Evolutionary conservation across 2,113 vertebrate genomes (phyloP), one percentile per base, ranked within the genome.

Genomic region (Xerus inauris): DNA sequence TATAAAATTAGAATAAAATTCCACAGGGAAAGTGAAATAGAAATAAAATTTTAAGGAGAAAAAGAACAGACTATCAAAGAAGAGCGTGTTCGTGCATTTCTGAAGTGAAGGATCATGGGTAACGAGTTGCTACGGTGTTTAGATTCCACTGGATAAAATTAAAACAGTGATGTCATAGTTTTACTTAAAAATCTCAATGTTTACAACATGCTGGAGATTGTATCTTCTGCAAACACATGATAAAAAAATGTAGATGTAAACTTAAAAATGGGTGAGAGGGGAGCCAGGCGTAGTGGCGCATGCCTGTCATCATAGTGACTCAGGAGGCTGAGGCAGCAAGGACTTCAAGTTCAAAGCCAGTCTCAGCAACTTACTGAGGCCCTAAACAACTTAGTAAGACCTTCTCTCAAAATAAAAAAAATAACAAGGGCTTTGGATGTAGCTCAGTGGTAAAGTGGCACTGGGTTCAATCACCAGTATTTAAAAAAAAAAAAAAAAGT

Each of bases 141-240:
- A 89, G 54, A 97, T 86, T 96, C 83, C 65, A 71, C 35, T 47
- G 91, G 83, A 64, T 91, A 91, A 32, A 95, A n/a, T 90, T 90
- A 76, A 82, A 97, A 96, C 85, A 96, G 30, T 97, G 94, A 97
- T 59, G 54, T 75, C 40, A 92, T 76, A 26, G 94, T 92, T 94
- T 80, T 87, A 62, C 81, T 94, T 97, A 81, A 87, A 97, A 95
- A 95, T 72, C 94, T 38, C 84, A 67, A 32, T 90, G 96, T 96
- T 96, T 96, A 92, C 45, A 54, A 54, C 51, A 67, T 32, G 40
- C 59, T 94, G 40, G 72, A 90, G 87, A 77, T 64, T 30, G 71
- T 28, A 87, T 80, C 64, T 51, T 86, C 76, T 96, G 73, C 81
- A 91, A 76, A 72, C 22, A 30, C 71, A 82, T 54, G 54, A 94